Conservation (phyloP, 2,888 invertebrate species). For the Calameuta pallipes region DNA sequence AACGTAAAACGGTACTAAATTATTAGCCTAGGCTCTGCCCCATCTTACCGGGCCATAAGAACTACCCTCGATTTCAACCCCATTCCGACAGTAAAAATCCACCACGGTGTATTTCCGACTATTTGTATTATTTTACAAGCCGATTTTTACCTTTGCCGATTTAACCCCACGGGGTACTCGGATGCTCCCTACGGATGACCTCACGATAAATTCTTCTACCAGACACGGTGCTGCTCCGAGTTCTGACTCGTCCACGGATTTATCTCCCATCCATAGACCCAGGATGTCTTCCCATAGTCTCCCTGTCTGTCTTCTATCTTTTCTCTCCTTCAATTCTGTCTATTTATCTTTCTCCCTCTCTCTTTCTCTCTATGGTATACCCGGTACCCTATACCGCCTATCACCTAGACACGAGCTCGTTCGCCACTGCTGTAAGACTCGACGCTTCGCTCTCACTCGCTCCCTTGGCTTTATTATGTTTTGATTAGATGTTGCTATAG, state of each 20-base stretch:
- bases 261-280: background rate
- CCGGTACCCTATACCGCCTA: background rate
- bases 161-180: background rate
- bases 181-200: background rate
- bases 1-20: slow-evolving; percentile 62
- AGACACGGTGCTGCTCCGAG: background rate
- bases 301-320: background rate
- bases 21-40: slow-evolving; percentile 40
- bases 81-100: background rate
- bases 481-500: slow-evolving; percentile 60
- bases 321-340: background rate
- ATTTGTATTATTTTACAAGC: background rate
- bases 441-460: background rate
- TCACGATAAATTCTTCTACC: background rate
- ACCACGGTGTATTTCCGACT: background rate
- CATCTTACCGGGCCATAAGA: background rate
- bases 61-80: background rate
- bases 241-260: background rate
- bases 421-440: background rate
- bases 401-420: background rate
- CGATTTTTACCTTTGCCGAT: background rate
- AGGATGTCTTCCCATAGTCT: background rate
- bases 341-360: slow-evolving; percentile 3
- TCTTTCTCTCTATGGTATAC: background rate
- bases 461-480: slow-evolving; percentile 43